Percentiles rank a stretch among this genome's conserved stretches.
phyloP scores from a whole-genome alignment of 1,140 invertebrate species.

The Drosophila busckii region DNA sequence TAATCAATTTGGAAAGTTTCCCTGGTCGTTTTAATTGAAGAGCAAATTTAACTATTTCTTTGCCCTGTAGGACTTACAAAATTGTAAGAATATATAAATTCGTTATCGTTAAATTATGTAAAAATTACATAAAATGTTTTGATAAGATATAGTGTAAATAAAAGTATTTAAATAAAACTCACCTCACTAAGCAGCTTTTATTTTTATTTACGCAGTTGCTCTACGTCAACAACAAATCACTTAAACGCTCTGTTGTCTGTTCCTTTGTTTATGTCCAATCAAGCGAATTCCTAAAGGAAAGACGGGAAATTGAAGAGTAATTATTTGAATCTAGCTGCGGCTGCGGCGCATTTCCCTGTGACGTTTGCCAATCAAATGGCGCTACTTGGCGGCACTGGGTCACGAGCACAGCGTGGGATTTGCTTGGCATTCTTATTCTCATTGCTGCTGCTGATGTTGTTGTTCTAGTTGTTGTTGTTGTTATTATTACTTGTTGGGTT shows the following conservation, averaged over 20 bases:
- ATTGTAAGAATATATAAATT: too few relatives aligned
- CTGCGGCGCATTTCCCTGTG: slow-evolving; percentile 69
- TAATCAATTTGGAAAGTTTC: too few relatives aligned
- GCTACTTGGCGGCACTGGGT: slow-evolving; percentile 58
- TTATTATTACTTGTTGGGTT: slow-evolving; percentile 35
- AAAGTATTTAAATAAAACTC: too few relatives aligned
- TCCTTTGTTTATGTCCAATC: slow-evolving; percentile 44
- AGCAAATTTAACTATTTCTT: too few relatives aligned
- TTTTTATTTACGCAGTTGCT: slow-evolving; percentile 3
- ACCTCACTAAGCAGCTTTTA: background rate
- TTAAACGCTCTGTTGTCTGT: slow-evolving; percentile 5
- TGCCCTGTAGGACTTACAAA: too few relatives aligned
- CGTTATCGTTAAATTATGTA: too few relatives aligned
- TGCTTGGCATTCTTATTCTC: background rate
- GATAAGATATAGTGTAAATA: background rate
- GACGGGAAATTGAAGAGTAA: slow-evolving; percentile 68
- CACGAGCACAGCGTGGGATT: slow-evolving; percentile 61
- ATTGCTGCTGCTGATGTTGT: slow-evolving; percentile 20
- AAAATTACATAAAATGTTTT: too few relatives aligned
- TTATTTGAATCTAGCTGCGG: slow-evolving; percentile 42
- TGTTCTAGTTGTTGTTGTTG: slow-evolving; percentile 12
- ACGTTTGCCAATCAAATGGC: slow-evolving; percentile 53
- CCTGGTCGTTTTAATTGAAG: too few relatives aligned
- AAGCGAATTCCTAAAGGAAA: slow-evolving; percentile 51
- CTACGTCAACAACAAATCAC: slow-evolving; percentile 19